These are phyloP conservation scores for Lathronympha strigana DNA, from an alignment of 2,888 invertebrate genomes.

Conservation along the genomic window DNA sequence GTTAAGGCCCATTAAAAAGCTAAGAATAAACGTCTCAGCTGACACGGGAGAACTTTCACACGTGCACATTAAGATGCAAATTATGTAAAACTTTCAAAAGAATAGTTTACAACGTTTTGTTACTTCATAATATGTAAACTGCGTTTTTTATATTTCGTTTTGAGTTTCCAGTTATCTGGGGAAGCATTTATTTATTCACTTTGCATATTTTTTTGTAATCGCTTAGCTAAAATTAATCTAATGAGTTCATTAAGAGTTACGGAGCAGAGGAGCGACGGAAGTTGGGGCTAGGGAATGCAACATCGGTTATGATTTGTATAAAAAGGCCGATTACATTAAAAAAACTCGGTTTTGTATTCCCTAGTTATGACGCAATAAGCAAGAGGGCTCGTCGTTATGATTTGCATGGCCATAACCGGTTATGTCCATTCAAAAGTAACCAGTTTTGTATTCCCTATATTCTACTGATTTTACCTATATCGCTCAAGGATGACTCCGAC, in stretches of 20 bases:
- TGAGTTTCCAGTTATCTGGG: neutral
- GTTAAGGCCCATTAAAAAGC: constrained; percentile 16
- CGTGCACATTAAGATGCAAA: constrained; percentile 39
- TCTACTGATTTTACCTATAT: too few relatives aligned
- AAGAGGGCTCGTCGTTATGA: too few relatives aligned
- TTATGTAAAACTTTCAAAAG: constrained; percentile 42
- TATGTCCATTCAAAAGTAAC: too few relatives aligned
- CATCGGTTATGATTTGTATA: too few relatives aligned
- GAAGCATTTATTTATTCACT: neutral
- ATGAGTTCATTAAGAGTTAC: neutral
- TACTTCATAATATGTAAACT: constrained; percentile 34
- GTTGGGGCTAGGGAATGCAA: too few relatives aligned
- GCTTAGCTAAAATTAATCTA: neutral
- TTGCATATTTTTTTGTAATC: neutral
- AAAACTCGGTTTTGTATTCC: too few relatives aligned
- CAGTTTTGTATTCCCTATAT: too few relatives aligned
- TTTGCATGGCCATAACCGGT: too few relatives aligned
- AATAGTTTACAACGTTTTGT: constrained; percentile 31
- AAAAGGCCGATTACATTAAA: too few relatives aligned
- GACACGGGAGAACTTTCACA: constrained; percentile 36
- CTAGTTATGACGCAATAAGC: too few relatives aligned
- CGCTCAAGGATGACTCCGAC: too few relatives aligned
- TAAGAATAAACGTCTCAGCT: neutral
- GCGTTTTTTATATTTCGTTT: neutral
- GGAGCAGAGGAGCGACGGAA: too few relatives aligned